Percentiles rank a stretch among this genome's conserved stretches.
Conservation (phyloP, 2,888 invertebrate species). For the Lissocephala sabroskyi region DNA sequence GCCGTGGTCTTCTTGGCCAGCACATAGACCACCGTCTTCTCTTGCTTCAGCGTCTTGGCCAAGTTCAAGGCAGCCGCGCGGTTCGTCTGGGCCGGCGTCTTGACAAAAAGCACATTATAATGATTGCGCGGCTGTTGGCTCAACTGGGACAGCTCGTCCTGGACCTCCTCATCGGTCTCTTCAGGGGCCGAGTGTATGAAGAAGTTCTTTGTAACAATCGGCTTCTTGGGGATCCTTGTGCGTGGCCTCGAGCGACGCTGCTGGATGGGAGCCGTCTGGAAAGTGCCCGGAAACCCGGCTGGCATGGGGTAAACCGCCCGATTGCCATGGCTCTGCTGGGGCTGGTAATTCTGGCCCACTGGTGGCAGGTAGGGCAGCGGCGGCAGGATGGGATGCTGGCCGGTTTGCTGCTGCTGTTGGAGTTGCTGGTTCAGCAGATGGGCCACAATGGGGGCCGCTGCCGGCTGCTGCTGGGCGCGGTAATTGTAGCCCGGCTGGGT, state of each 20-base stretch:
- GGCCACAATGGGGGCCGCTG: conserved; percentile 22
- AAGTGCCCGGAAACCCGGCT: conserved; percentile 40
- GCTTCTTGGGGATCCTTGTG: conserved; percentile 52
- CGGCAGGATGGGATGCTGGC: conserved; percentile 36
- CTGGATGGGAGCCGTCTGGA: conserved; percentile 52
- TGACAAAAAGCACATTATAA: conserved; percentile 71
- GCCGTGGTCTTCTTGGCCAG: conserved; percentile 70
- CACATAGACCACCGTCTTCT: conserved; percentile 72
- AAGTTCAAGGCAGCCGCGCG: conserved; percentile 65
- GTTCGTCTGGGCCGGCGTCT: conserved; percentile 68
- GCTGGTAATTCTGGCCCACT: conserved; percentile 29
- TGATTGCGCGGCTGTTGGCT: conserved; percentile 67
- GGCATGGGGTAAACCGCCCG: conserved; percentile 48
- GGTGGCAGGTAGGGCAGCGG: conserved; percentile 50
- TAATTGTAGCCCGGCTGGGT: conserved; percentile 53
- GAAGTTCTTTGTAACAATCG: conserved; percentile 70
- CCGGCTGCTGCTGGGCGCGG: conserved; percentile 37
- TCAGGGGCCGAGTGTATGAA: conserved; percentile 71
- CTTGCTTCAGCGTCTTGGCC: conserved; percentile 67
- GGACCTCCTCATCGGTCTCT: conserved; percentile 68
- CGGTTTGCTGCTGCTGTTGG: conserved; percentile 36
- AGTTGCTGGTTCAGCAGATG: conserved; percentile 47
- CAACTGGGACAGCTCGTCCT: conserved; percentile 64
- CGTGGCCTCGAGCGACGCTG: conserved; percentile 61
- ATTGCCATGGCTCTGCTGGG: conserved; percentile 10